Evolutionary conservation across 2,888 invertebrate species (phyloP).

Genomic region (Leucophenga montana): DNA sequence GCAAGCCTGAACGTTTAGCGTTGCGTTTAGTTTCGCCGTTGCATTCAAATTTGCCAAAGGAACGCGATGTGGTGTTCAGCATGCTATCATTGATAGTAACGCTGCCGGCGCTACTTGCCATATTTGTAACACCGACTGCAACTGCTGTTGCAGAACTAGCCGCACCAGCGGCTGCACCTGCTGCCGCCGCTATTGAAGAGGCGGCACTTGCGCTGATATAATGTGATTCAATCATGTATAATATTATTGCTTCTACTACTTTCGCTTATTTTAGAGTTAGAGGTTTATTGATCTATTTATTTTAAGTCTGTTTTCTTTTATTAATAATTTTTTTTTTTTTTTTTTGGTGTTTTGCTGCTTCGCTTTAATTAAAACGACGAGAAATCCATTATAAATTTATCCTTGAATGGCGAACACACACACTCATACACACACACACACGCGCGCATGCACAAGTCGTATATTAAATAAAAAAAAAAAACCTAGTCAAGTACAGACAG

Average conservation of each 20-base stretch:
- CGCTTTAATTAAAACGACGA: no score
- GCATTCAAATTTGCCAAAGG: conserved; percentile 18
- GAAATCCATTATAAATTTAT: not conserved
- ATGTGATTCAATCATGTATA: conserved; percentile 52
- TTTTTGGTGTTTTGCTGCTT: no score
- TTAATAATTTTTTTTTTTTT: not conserved
- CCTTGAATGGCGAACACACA: conserved; percentile 6
- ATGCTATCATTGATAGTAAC: conserved; percentile 25
- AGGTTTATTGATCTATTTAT: no score
- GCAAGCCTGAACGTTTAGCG: conserved; percentile 38
- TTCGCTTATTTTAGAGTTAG: no score
- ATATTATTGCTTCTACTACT: no score
- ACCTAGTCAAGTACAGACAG: no score
- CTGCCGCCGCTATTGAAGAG: conserved; percentile 12
- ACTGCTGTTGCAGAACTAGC: not conserved
- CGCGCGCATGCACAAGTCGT: no score
- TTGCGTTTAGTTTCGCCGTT: conserved; percentile 17
- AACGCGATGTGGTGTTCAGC: conserved; percentile 27
- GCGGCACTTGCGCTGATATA: conserved; percentile 42
- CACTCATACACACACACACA: not conserved
- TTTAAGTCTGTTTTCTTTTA: no score
- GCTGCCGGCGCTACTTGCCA: conserved; percentile 32
- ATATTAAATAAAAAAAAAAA: no score
- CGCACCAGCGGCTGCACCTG: not conserved
- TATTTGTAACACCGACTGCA: conserved; percentile 15